Evolutionary conservation across 1,140 invertebrate species (phyloP), one percentile per base, ranked within the genome.

Genomic region (Drosophila paulistorum): DNA sequence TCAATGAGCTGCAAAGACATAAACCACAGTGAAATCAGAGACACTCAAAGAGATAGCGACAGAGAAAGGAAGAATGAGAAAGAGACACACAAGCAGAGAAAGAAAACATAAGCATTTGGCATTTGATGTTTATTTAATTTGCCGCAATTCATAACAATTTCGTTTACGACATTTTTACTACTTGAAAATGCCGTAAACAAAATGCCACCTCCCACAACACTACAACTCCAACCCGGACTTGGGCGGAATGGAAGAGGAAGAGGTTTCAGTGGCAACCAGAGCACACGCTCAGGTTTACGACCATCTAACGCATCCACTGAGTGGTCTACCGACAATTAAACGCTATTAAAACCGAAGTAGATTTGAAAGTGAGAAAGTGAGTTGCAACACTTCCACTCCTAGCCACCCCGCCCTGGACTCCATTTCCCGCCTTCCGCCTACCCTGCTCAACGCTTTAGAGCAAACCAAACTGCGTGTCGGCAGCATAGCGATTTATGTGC

Each of bases 101-200:
- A 33, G 17, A 55, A 20, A 67, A 66, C 63, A 77, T 57, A 61
- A 68, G 62, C 67, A 74, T 85, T 81, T 81, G 83, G 78, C 70
- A 83, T 89, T 89, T 89, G 74, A 89, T 89, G 84, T 89, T 84
- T 81, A 89, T 90, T 89, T 89, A 89, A 89, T 89, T 89, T 78
- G 70, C 77, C 77, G 71, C 84, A 89, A 89, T 89, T 84, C 84
- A 89, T 89, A 89, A 90, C 84, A 90, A 89, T 89, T 89, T 81
- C 68, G 77, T 89, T 89, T 89, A 89, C 84, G 84, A 89, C 84
- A 81, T 84, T 89, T 89, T 89, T 90, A 89, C 80, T 81, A 75
- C 83, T 83, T 58, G 61, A 79, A 78, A 86, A 69, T 68, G 72
- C 71, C 72, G 83, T 87, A 87, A 87, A 87, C 83, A 77, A 79